Percentiles rank a stretch among this genome's conserved stretches.
phyloP scores from a whole-genome alignment of 2,888 invertebrate species.

The Agriopis marginaria region DNA sequence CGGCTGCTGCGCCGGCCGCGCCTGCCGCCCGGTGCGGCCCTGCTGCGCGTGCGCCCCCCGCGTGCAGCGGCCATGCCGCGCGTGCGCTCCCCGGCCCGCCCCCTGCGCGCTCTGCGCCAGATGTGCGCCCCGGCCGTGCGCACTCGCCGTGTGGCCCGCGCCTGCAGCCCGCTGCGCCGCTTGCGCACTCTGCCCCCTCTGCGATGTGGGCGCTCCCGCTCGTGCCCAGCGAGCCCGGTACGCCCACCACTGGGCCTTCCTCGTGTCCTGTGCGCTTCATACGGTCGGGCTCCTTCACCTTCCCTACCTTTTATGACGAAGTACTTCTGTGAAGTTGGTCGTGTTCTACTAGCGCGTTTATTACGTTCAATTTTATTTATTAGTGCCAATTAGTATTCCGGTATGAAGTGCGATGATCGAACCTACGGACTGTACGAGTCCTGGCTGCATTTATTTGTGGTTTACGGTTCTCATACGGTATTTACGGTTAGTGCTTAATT shows the following conservation, averaged over 20 bases:
- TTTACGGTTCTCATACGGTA: neutral
- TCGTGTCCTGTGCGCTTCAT: constrained; percentile 44
- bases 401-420: constrained; percentile 8
- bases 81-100: constrained; percentile 23
- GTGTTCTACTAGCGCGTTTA: constrained; percentile 14
- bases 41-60: constrained; percentile 35
- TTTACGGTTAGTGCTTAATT: constrained; percentile 17
- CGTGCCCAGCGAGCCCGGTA: constrained; percentile 39
- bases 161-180: constrained; percentile 26
- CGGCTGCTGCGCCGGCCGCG: constrained; percentile 29
- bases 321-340: constrained; percentile 45
- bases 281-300: constrained; percentile 47
- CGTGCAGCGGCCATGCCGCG: constrained; percentile 32
- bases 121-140: constrained; percentile 32
- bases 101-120: constrained; percentile 27
- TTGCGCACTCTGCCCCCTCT: constrained; percentile 44
- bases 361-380: constrained; percentile 23
- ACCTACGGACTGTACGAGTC: neutral
- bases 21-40: constrained; percentile 26
- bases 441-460: neutral
- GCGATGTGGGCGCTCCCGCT: constrained; percentile 40
- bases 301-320: constrained; percentile 61
- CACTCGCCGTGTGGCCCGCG: constrained; percentile 11
- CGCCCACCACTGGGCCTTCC: constrained; percentile 42
- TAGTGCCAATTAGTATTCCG: constrained; percentile 32